These are phyloP conservation scores for Actinostola sp. DNA, from an alignment of 92 coral and sea anemone genomes.

Conservation along the genomic window DNA sequence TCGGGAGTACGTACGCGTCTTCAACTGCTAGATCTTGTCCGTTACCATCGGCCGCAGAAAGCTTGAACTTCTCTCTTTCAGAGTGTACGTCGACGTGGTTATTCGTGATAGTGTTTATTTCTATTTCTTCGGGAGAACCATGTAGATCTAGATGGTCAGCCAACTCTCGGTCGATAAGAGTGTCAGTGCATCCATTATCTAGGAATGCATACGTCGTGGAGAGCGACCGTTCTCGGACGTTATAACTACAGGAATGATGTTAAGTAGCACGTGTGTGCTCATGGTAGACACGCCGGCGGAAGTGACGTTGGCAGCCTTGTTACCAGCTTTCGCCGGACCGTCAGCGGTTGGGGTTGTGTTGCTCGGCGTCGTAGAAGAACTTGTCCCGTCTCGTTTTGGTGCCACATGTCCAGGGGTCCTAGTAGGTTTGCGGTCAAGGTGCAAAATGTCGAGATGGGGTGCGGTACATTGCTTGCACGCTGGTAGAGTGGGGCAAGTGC, in stretches of 20 bases:
- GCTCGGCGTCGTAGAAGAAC: background rate
- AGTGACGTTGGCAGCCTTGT: background rate
- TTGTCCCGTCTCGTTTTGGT: background rate
- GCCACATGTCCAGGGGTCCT: slow-evolving; percentile 1
- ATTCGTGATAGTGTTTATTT: slow-evolving; percentile 56
- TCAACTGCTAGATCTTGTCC: slow-evolving; percentile 36
- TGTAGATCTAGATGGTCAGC: slow-evolving; percentile 51
- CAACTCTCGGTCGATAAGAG: slow-evolving; percentile 43
- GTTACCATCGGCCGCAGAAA: slow-evolving; percentile 22
- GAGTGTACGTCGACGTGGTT: slow-evolving; percentile 26
- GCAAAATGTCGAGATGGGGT: slow-evolving; percentile 57
- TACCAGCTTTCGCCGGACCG: slow-evolving; percentile 9
- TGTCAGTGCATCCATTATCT: slow-evolving; percentile 69
- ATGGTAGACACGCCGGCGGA: slow-evolving; percentile 19
- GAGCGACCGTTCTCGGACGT: slow-evolving; percentile 16
- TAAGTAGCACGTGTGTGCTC: slow-evolving; percentile 13
- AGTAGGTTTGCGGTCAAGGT: slow-evolving; percentile 25
- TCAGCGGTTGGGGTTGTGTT: background rate
- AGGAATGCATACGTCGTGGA: slow-evolving; percentile 56
- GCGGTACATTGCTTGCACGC: slow-evolving; percentile 51
- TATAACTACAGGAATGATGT: slow-evolving; percentile 32
- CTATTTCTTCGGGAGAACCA: slow-evolving; percentile 35
- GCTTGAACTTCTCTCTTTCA: slow-evolving; percentile 43
- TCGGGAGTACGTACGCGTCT: slow-evolving; percentile 61
- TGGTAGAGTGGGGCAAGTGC: slow-evolving; percentile 53